Conservation (phyloP, 2,113 vertebrate species). For the Edolisoma coerulescens region DNA sequence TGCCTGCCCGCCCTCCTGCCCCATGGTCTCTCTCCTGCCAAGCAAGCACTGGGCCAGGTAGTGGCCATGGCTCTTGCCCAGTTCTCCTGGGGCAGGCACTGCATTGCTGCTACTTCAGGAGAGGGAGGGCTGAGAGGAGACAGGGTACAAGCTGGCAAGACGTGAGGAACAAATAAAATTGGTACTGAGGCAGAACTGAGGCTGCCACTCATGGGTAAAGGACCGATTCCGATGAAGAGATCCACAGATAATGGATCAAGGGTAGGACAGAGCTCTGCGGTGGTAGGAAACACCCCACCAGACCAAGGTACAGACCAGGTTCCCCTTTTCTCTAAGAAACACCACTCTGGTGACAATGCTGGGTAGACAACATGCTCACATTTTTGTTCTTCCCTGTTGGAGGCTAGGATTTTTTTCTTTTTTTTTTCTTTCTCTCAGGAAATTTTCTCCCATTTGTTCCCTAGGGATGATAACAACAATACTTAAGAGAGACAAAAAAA, state of each 20-base stretch:
- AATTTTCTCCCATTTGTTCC: neutral
- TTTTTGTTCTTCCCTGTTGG: neutral
- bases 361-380: neutral
- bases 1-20: neutral
- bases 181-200: neutral
- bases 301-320: neutral
- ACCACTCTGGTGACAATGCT: neutral
- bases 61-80: accelerated
- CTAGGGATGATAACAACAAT: neutral
- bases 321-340: neutral
- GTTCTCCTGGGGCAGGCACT: neutral
- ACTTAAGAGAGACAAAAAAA: neutral
- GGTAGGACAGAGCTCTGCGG: neutral
- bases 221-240: accelerated
- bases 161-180: neutral
- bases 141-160: neutral
- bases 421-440: neutral
- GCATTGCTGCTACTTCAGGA: neutral
- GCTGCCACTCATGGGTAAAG: accelerated
- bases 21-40: neutral
- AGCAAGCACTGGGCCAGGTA: neutral
- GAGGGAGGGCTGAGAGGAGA: neutral
- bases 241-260: neutral
- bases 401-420: neutral
- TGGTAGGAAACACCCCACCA: neutral